Conservation (phyloP, 2,888 invertebrate genomes). For the Drosophila niveifrons region DNA sequence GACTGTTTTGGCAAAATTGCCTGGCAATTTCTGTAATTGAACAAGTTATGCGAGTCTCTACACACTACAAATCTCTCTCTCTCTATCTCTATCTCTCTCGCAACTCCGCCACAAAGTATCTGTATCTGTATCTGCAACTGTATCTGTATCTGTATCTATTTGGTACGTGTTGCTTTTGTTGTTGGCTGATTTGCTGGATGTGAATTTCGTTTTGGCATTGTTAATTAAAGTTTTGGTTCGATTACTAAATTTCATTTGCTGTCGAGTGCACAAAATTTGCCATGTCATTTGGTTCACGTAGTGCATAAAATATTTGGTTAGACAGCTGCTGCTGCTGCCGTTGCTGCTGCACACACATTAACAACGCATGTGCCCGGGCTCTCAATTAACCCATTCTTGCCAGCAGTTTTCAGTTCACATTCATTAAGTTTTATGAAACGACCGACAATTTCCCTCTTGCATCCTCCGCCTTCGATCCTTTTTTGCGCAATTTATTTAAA, state of each 20-base stretch:
- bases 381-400: constrained; percentile 52
- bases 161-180: constrained; percentile 13
- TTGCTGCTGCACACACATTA: too few species aligned
- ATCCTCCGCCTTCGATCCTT: constrained; percentile 23
- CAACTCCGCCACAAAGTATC: not conserved
- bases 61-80: not conserved
- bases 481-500: constrained; percentile 76
- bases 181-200: constrained; percentile 29
- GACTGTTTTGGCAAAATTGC: constrained; percentile 43
- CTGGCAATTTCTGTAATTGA: constrained; percentile 75
- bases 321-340: constrained; percentile 52
- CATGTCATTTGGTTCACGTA: constrained; percentile 38
- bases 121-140: constrained; percentile 4
- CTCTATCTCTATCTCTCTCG: not conserved
- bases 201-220: constrained; percentile 49
- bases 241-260: constrained; percentile 49
- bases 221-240: constrained; percentile 69
- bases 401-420: constrained; percentile 66
- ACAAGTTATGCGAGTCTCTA: constrained; percentile 54
- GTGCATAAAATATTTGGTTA: constrained; percentile 57
- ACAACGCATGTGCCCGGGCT: constrained; percentile 31
- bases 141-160: not conserved
- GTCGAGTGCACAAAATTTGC: constrained; percentile 56
- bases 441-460: constrained; percentile 62
- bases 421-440: constrained; percentile 79